Evolutionary conservation across 1,140 invertebrate genomes (phyloP), one percentile per base, ranked within the genome.

Genomic region (Pogonus chalceus): DNA sequence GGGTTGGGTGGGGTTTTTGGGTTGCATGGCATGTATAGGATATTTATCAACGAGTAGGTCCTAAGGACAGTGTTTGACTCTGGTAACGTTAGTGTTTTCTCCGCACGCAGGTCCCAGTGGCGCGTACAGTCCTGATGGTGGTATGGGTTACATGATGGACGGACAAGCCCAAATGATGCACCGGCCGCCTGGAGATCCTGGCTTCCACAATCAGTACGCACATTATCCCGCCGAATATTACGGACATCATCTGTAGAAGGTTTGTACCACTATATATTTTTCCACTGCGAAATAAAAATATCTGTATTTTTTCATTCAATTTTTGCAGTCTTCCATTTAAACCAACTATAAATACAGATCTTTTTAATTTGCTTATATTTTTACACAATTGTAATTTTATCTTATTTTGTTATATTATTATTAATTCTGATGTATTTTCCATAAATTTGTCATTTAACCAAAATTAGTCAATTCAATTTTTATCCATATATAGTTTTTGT

Each of bases 111-210:
- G 88, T 76, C 89, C 90, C 72, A 91, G 89, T 76, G 90, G 90
- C 69, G 88, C 88, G 53, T 96, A 96, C 77, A 93, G 90, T 79
- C 92, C 92, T 58, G 92, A 96, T 69, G 87, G 87, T 63, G 82
- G 84, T 67, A 93, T 95, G 87, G 88, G 90, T 64, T 96, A 95
- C 80, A 93, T 93, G 89, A 92, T 95, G 90, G 92, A 95, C 75
- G 89, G 90, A 64, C 89, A 92, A 75, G 79, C 82, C 66, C 86
- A 88, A 69, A 92, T 93, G 89, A 93, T 94, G 87, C 90, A 92
- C 76, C 84, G 90, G 76, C 87, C 90, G 65, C 89, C 90, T 61
- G 86, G 87, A 66, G 88, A 91, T 76, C 85, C 88, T 51, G 80
- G 83, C 75, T 91, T 90, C 81, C 88, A 90, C 78, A 88, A 90